phyloP scores from a whole-genome alignment of 2,888 invertebrate genomes.

The Hanleya hanleyi region DNA sequence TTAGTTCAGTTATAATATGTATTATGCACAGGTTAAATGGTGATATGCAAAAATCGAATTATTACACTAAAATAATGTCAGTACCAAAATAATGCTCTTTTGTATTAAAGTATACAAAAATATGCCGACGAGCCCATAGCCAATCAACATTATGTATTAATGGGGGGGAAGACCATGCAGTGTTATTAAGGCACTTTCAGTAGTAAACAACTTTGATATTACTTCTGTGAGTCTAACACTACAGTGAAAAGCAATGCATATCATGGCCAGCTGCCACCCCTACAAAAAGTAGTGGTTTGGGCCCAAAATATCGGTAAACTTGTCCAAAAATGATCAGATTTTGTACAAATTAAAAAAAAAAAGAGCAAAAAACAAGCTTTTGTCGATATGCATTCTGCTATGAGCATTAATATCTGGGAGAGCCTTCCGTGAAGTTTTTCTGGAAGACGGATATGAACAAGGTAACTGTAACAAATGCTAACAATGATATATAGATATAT shows the following conservation, averaged over 20 bases:
- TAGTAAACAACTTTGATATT: too few relatives aligned
- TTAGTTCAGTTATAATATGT: too few relatives aligned
- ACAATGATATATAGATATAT: too few relatives aligned
- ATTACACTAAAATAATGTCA: too few relatives aligned
- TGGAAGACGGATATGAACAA: too few relatives aligned
- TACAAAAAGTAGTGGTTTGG: not conserved
- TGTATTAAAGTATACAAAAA: not conserved
- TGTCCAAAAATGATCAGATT: not conserved
- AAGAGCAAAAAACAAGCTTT: not conserved
- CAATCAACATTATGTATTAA: conserved; percentile 6
- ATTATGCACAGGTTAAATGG: too few relatives aligned
- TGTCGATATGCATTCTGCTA: not conserved
- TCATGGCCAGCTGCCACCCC: not conserved
- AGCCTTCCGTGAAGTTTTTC: too few relatives aligned
- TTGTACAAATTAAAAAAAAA: conserved; percentile 7
- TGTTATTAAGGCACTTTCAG: conserved; percentile 9
- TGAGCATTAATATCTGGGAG: not conserved
- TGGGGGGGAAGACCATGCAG: conserved; percentile 4
- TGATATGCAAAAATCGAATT: too few relatives aligned
- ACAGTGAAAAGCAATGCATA: conserved; percentile 10
- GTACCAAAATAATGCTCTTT: conserved; percentile 6
- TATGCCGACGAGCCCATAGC: not conserved
- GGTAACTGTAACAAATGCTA: too few relatives aligned
- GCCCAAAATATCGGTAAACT: conserved; percentile 8
- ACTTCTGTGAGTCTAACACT: too few relatives aligned